Conservation (phyloP, 1,140 invertebrate species). For the Cyclargus thomasi region DNA sequence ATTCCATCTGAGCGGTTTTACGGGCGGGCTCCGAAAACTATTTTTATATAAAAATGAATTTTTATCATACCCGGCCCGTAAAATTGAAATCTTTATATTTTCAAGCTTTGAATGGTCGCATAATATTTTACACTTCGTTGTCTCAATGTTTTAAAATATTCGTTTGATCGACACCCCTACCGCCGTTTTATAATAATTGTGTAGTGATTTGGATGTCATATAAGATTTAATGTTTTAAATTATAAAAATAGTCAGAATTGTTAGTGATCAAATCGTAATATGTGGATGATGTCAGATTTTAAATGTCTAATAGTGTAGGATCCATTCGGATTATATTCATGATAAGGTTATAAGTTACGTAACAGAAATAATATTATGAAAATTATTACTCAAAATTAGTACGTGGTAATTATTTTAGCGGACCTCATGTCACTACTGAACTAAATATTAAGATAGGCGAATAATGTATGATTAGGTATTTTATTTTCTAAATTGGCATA, state of each 20-base stretch:
- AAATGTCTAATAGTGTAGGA: constrained; percentile 15
- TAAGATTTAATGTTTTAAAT: constrained; percentile 7
- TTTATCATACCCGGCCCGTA: constrained; percentile 14
- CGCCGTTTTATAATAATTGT: constrained; percentile 13
- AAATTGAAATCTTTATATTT: constrained; percentile 25
- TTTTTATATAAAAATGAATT: constrained; percentile 17
- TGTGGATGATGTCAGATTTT: constrained; percentile 9
- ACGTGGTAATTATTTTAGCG: constrained; percentile 7
- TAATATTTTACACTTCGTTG: constrained; percentile 30
- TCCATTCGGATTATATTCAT: constrained; percentile 7
- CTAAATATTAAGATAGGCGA: background rate
- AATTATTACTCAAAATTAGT: constrained; percentile 4
- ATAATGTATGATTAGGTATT: constrained; percentile 12
- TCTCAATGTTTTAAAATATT: background rate
- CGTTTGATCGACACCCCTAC: background rate
- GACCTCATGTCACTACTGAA: constrained; percentile 3
- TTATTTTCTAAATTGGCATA: constrained; percentile 1
- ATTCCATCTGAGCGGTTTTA: constrained; percentile 53
- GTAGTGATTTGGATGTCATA: constrained; percentile 15
- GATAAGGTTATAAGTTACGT: constrained; percentile 8
- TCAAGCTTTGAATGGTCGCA: constrained; percentile 41
- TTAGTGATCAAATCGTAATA: constrained; percentile 1
- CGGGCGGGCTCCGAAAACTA: constrained; percentile 40
- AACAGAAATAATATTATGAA: background rate
- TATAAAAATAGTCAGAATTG: constrained; percentile 8